These are phyloP conservation scores for Catostylus mosaicus DNA, from an alignment of 30 jellyfish, hydroid and myxozoan species.

Conservation along the genomic window DNA sequence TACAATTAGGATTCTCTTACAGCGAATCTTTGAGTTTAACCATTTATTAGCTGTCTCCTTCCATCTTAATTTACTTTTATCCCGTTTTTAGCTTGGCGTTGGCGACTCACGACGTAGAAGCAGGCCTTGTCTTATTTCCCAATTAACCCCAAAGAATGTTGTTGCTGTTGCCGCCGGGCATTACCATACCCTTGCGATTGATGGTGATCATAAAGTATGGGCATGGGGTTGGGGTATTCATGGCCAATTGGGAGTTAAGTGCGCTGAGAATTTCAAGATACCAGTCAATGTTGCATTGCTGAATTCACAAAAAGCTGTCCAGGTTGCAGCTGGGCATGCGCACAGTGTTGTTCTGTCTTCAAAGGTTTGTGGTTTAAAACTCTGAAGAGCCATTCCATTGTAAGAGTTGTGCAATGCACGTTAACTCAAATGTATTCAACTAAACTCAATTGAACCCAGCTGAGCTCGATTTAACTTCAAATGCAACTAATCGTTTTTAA, in stretches of 20 bases:
- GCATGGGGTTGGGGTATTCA: constrained; percentile 99
- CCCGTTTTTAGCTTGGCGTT: constrained; percentile 86
- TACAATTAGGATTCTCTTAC: too few species aligned
- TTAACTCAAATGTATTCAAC: neutral
- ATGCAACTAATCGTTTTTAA: too few species aligned
- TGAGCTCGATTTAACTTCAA: too few species aligned
- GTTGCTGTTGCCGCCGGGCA: constrained; percentile 84
- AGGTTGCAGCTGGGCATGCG: constrained; percentile 96
- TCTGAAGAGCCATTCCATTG: neutral
- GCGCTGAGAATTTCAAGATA: constrained; percentile 76
- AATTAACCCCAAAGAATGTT: constrained; percentile 77
- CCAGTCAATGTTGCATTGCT: constrained; percentile 71
- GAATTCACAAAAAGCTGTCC: constrained; percentile 66
- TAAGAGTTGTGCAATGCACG: neutral
- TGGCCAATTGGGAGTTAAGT: constrained; percentile 85
- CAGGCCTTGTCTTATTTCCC: constrained; percentile 87
- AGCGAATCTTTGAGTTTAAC: too few species aligned
- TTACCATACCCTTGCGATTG: constrained; percentile 89
- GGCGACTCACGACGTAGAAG: constrained; percentile 92
- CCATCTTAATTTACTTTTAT: neutral
- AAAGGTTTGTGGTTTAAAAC: constrained; percentile 45
- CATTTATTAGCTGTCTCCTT: neutral
- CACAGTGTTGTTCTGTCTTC: constrained; percentile 90
- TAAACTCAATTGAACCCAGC: neutral
- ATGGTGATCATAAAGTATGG: constrained; percentile 79